Base-by-base conservation (phyloP, 2,888 invertebrate genomes). In the Trichacis sp. region DNA sequence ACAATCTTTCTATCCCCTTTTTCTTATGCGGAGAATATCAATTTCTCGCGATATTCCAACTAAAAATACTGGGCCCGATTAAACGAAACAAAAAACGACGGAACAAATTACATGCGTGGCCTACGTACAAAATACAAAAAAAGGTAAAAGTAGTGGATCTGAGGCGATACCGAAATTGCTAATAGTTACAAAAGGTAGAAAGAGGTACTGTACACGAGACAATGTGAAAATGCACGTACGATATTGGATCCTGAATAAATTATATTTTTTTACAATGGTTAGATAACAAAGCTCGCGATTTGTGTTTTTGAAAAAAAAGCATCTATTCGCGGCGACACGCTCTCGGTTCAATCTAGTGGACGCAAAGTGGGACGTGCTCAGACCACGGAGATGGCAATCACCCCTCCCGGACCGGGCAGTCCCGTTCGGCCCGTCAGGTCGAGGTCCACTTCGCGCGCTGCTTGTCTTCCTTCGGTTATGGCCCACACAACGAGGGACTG, bases 401-500 rank as follows among this genome's bases (percentile, higher is more conserved):
- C 12, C 6, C 45, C 45, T 45, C 98, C 98, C 1, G 95, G 92
- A 15, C 96, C 97, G 2, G 98, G 97, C 55, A 99, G 88, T 4
- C 90, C 89, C 3, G 97, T 95, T n/a, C 89, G 90, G 46, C 89
- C 88, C 77, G 90, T 90, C 12, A 99, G 89, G 85, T 90, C 93
- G 53, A 91, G 87, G 84, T 99, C 99, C 1, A 98, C 92, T 74
- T 96, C 94, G 42, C 97, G 88, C 11, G 99, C 99, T 6, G 97
- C 98, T 85, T 97, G 98, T n/a, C 99, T 89, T 1, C 99, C 99
- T 85, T 99, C 99, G 0, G 95, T 89, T 69, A 99, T 99, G 15
- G 98, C 99, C 96, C 98, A 98, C 6, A 99, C 99, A 2, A 99
- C 97, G 58, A 99, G 87, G 0, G 98, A 98, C 83, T 99, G 99